A percentile compares a stretch with the other conserved stretches of the same genome.
phyloP scores from a whole-genome alignment of 2,113 vertebrate species.

The Myrmecobius fasciatus region DNA sequence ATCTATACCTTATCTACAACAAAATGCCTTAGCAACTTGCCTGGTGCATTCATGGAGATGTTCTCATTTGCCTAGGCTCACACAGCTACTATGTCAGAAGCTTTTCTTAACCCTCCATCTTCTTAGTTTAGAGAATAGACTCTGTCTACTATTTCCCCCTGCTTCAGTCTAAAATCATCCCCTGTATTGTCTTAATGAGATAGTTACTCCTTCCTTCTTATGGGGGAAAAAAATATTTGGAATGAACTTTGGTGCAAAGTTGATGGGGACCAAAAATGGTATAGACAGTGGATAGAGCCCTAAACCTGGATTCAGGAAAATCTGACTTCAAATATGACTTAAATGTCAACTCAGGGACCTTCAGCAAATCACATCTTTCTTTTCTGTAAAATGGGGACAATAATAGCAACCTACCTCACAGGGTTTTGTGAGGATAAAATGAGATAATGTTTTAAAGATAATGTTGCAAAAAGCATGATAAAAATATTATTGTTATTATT shows the following conservation, averaged over 20 bases:
- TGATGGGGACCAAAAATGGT: neutral
- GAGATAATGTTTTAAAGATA: neutral
- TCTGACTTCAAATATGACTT: neutral
- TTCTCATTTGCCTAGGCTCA: neutral
- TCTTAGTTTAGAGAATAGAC: neutral
- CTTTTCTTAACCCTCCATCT: neutral
- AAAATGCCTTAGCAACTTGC: neutral
- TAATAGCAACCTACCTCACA: neutral
- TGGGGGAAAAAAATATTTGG: neutral
- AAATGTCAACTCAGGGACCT: fast-evolving
- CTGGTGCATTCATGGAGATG: neutral
- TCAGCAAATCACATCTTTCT: neutral
- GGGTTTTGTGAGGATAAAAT: neutral
- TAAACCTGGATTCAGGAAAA: neutral
- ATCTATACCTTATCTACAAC: neutral
- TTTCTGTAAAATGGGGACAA: neutral
- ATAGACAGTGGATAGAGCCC: neutral
- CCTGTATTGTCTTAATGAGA: neutral
- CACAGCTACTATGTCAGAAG: neutral
- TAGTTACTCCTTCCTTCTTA: neutral
- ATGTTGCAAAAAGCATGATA: neutral
- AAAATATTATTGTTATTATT: neutral
- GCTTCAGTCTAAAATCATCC: neutral
- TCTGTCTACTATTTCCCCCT: neutral
- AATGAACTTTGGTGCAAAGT: neutral